Conservation (phyloP, 92 coral and sea anemone genomes). For the Parazoanthus swiftii region DNA sequence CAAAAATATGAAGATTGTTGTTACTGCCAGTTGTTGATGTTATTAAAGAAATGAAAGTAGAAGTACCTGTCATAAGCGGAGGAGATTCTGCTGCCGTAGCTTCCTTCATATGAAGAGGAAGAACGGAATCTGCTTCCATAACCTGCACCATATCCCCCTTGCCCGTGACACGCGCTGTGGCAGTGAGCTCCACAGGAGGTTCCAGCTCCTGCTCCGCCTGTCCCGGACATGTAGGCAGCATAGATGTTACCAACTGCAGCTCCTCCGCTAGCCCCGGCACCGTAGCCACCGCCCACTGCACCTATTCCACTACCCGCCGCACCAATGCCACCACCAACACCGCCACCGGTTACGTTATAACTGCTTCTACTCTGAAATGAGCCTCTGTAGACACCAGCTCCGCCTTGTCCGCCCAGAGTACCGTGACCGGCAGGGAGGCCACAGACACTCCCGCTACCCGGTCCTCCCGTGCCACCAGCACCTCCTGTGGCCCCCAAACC, state of each 20-base stretch:
- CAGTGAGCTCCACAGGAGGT: background rate
- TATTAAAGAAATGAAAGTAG: background rate
- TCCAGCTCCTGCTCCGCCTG: background rate
- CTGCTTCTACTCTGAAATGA: conserved; percentile 2
- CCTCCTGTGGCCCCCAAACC: background rate
- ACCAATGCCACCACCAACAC: background rate
- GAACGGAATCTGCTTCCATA: conserved; percentile 8
- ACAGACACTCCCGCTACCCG: background rate
- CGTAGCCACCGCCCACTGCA: background rate
- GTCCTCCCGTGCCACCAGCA: conserved; percentile 3
- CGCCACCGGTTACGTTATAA: background rate
- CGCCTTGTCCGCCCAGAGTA: conserved; percentile 20
- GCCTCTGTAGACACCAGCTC: conserved; percentile 9
- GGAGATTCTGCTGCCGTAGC: background rate
- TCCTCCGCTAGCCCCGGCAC: conserved; percentile 16
- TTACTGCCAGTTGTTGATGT: too few species aligned
- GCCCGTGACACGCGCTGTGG: background rate
- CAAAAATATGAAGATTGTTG: too few species aligned
- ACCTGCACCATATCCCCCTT: conserved; percentile 10
- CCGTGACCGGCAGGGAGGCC: conserved; percentile 22
- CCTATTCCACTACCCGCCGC: background rate
- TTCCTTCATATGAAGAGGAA: background rate
- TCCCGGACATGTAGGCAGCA: conserved; percentile 20
- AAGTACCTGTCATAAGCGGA: conserved; percentile 27
- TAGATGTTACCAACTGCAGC: conserved; percentile 10